Evolutionary conservation across 1,140 invertebrate genomes (phyloP).

Genomic region (Leptinotarsa lineolata): DNA sequence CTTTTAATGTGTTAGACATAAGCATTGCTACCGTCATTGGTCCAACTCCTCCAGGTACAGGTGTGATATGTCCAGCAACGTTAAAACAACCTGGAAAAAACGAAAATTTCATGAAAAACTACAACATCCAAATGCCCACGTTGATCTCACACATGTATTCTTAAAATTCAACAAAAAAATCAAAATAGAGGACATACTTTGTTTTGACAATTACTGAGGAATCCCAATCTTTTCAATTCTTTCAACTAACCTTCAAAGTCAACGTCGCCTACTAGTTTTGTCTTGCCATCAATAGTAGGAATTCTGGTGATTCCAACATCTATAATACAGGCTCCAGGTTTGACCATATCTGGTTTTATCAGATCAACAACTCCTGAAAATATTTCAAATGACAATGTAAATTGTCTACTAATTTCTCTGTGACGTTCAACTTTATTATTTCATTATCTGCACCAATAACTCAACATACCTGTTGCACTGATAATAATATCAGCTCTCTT

Average conservation of each 20-base stretch:
- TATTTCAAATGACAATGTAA: constrained; percentile 7
- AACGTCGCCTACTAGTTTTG: constrained; percentile 84
- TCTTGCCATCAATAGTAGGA: constrained; percentile 66
- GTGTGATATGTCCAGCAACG: constrained; percentile 79
- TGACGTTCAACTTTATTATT: too few species aligned
- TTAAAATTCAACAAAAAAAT: too few species aligned
- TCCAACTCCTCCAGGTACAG: constrained; percentile 87
- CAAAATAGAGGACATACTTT: too few species aligned
- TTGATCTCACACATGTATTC: too few species aligned
- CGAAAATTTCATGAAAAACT: neutral
- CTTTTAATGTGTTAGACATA: constrained; percentile 81
- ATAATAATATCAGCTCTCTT: constrained; percentile 82
- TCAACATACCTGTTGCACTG: constrained; percentile 69
- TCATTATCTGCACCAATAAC: too few species aligned
- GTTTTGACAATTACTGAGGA: too few species aligned
- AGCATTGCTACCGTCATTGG: constrained; percentile 90
- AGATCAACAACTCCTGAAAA: constrained; percentile 74
- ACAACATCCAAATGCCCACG: neutral
- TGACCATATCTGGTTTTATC: constrained; percentile 84
- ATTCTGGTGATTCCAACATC: constrained; percentile 86
- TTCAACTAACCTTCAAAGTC: constrained; percentile 70
- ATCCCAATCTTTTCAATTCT: too few species aligned
- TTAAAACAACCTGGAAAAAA: constrained; percentile 68
- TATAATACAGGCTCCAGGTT: constrained; percentile 84
- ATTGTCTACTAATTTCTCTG: neutral